Percentiles rank a stretch among this genome's conserved stretches.
Evolutionary conservation across 2,113 vertebrate species (phyloP).

Genomic region (Sialia sialis): DNA sequence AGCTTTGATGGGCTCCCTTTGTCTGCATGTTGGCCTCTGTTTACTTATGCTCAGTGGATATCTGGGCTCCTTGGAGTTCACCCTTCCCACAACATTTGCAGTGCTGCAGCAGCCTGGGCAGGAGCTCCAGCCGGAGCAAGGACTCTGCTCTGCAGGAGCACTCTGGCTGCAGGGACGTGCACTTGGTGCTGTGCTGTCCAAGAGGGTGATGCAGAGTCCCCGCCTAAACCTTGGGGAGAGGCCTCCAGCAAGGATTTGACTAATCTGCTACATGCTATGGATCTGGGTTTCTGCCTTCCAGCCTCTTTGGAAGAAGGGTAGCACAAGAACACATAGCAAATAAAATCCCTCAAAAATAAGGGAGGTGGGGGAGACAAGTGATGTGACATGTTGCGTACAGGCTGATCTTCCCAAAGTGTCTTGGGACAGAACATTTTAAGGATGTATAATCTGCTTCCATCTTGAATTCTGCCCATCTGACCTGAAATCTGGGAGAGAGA

Average conservation of each 20-base stretch:
- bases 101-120: not conserved
- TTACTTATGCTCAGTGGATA: not conserved
- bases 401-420: not conserved
- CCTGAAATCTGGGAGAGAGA: not conserved
- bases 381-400: not conserved
- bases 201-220: not conserved
- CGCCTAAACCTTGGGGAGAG: not conserved
- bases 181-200: accelerated
- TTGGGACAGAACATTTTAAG: not conserved
- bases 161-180: not conserved
- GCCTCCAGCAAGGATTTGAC: not conserved
- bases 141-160: not conserved
- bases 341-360: not conserved
- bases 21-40: not conserved
- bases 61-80: not conserved
- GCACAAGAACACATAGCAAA: not conserved
- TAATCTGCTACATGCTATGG: accelerated
- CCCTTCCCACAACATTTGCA: not conserved
- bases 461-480: not conserved
- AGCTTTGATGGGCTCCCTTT: not conserved
- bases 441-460: not conserved
- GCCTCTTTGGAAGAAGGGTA: not conserved
- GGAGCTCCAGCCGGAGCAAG: not conserved
- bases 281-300: not conserved
- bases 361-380: not conserved